These are phyloP conservation scores for Pseudomugil tenellus DNA, from an alignment of 2,797 vertebrate genomes.

Conservation along the genomic window DNA sequence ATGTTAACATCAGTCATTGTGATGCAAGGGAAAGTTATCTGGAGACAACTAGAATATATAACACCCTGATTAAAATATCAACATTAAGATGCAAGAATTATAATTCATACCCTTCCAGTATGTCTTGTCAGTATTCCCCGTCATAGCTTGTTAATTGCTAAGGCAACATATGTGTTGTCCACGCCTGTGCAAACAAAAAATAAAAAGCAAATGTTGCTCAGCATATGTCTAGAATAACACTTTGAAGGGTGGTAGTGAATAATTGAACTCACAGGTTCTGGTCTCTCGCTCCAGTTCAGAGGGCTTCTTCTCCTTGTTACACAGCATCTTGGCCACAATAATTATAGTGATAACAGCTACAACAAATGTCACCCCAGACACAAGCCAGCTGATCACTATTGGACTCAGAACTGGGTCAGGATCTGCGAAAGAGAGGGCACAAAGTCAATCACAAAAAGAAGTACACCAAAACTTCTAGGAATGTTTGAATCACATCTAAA, in stretches of 20 bases:
- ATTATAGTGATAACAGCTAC: conserved; percentile 77
- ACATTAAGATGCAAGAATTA: neutral
- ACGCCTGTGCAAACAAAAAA: conserved; percentile 76
- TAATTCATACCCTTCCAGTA: conserved; percentile 36
- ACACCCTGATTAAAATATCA: neutral
- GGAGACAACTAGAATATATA: neutral
- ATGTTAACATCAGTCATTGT: neutral
- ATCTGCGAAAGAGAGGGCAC: conserved; percentile 55
- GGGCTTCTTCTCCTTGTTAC: conserved; percentile 79
- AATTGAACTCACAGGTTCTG: conserved; percentile 78
- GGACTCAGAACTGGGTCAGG: conserved; percentile 81
- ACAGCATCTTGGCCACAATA: conserved; percentile 77
- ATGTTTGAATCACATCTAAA: accelerated
- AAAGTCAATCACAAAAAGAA: neutral
- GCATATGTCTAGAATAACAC: neutral
- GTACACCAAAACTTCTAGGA: neutral
- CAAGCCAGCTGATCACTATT: conserved; percentile 83
- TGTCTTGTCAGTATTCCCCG: conserved; percentile 15
- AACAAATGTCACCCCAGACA: conserved; percentile 80
- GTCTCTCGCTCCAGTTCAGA: conserved; percentile 82
- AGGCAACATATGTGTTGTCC: conserved; percentile 85
- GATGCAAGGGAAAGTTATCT: neutral
- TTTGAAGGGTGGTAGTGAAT: neutral
- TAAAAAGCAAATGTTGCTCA: conserved; percentile 29
- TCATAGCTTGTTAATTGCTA: conserved; percentile 81